Conservation (phyloP, 2,888 invertebrate genomes). For the Trichopria drosophilae region DNA sequence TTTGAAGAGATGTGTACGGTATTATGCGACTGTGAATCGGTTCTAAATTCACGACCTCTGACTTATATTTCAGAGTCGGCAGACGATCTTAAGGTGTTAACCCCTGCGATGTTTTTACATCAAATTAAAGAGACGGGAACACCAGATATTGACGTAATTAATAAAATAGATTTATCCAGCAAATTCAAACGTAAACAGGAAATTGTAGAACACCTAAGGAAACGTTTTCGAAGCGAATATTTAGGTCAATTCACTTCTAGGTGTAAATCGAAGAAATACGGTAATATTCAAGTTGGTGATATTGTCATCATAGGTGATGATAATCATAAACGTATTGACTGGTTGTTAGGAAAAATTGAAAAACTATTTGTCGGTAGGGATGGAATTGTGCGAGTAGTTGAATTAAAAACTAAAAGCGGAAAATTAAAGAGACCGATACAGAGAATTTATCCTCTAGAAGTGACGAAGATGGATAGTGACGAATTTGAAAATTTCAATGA, state of each 20-base stretch:
- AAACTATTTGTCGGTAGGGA: no score
- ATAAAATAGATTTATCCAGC: conserved; percentile 3
- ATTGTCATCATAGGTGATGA: not conserved
- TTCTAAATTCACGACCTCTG: conserved; percentile 50
- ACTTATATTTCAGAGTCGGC: conserved; percentile 38
- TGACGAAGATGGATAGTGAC: no score
- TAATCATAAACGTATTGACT: not conserved
- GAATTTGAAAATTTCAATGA: no score
- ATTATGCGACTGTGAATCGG: conserved; percentile 45
- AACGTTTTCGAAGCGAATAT: conserved; percentile 4
- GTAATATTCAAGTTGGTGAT: not conserved
- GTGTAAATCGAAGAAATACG: not conserved
- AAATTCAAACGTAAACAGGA: conserved; percentile 4
- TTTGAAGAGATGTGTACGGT: conserved; percentile 42
- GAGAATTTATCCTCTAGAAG: conserved; percentile 13
- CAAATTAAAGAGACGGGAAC: conserved; percentile 22
- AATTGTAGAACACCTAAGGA: conserved; percentile 10
- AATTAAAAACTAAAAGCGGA: no score
- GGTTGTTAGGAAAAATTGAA: no score
- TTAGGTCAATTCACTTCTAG: not conserved
- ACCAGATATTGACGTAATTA: conserved; percentile 24
- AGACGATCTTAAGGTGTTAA: conserved; percentile 33
- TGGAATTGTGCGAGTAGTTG: no score
- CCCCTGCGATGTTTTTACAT: conserved; percentile 33
- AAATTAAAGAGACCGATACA: conserved; percentile 11